Conservation (phyloP, 2,888 invertebrate species). For the Chloroclysta siterata region DNA sequence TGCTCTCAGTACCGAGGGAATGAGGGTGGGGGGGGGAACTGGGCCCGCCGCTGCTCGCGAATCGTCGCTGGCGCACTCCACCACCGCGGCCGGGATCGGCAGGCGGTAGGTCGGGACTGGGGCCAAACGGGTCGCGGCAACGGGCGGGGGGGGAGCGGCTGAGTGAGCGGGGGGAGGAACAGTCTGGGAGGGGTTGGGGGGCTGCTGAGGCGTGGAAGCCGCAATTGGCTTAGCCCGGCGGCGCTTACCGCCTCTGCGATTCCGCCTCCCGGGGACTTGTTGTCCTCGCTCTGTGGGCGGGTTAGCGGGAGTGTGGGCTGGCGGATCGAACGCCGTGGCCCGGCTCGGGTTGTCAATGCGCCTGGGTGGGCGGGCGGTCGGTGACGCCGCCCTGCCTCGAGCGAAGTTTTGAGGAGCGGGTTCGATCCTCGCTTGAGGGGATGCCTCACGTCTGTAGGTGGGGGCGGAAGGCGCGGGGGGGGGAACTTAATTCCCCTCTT, state of each 20-base stretch:
- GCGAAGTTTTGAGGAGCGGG: no score
- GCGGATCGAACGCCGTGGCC: neutral
- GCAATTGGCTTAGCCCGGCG: neutral
- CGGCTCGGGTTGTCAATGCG: no score
- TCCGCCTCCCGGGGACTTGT: neutral
- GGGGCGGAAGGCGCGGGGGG: neutral
- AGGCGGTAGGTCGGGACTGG: neutral
- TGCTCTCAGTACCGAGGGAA: neutral
- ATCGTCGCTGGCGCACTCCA: neutral
- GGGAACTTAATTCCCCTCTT: conserved; percentile 2
- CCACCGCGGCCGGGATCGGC: neutral
- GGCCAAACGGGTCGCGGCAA: neutral
- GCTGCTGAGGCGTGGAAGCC: neutral
- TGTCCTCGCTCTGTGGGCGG: neutral
- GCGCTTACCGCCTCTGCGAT: neutral
- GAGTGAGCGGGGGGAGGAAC: neutral
- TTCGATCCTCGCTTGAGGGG: no score
- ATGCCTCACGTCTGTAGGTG: neutral
- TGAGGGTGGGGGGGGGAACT: neutral
- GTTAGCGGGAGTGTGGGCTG: neutral
- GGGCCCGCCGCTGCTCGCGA: neutral
- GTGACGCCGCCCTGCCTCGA: neutral
- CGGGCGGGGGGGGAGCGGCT: no score
- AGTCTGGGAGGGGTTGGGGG: neutral
- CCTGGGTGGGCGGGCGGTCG: no score